phyloP scores from a whole-genome alignment of 2,113 vertebrate species.

The Gambusia holbrooki region DNA sequence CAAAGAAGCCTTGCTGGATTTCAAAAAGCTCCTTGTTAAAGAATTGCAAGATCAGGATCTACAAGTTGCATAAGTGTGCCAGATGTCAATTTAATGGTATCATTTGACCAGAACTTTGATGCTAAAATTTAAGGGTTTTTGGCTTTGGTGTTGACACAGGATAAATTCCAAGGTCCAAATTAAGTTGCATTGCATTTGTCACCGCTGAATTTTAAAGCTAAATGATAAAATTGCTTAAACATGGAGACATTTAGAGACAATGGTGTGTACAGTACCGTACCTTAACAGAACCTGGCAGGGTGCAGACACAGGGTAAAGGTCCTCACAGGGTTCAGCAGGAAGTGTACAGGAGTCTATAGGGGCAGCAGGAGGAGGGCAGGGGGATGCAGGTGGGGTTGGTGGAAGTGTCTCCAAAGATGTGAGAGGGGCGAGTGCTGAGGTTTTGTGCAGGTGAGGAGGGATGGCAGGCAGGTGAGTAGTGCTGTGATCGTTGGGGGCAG shows the following conservation, averaged over 20 bases:
- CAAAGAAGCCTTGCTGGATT: not conserved
- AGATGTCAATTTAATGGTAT: slow-evolving; percentile 54
- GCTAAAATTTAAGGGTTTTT: slow-evolving; percentile 35
- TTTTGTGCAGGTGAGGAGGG: slow-evolving; percentile 60
- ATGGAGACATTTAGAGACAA: not conserved
- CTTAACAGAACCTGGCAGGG: slow-evolving; percentile 41
- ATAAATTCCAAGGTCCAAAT: slow-evolving; percentile 28
- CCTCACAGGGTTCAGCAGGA: slow-evolving; percentile 2
- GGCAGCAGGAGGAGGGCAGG: slow-evolving; percentile 25
- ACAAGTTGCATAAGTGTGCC: slow-evolving; percentile 18
- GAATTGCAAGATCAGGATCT: slow-evolving; percentile 2
- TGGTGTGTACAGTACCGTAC: slow-evolving; percentile 62
- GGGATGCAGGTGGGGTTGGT: slow-evolving; percentile 52
- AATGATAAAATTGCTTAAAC: not conserved
- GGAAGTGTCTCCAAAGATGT: slow-evolving; percentile 58
- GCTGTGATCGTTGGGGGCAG: slow-evolving; percentile 48
- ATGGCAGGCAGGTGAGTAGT: slow-evolving; percentile 26
- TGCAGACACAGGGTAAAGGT: slow-evolving; percentile 9
- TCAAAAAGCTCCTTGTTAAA: not conserved
- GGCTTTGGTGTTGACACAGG: slow-evolving; percentile 19
- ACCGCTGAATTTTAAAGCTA: not conserved
- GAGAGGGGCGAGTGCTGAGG: slow-evolving; percentile 65
- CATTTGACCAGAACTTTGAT: slow-evolving; percentile 29
- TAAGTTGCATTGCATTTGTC: not conserved
- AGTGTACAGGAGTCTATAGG: slow-evolving; percentile 30